Evolutionary conservation across 2,113 vertebrate species (phyloP).

Genomic region (Sebastes schlegelii): DNA sequence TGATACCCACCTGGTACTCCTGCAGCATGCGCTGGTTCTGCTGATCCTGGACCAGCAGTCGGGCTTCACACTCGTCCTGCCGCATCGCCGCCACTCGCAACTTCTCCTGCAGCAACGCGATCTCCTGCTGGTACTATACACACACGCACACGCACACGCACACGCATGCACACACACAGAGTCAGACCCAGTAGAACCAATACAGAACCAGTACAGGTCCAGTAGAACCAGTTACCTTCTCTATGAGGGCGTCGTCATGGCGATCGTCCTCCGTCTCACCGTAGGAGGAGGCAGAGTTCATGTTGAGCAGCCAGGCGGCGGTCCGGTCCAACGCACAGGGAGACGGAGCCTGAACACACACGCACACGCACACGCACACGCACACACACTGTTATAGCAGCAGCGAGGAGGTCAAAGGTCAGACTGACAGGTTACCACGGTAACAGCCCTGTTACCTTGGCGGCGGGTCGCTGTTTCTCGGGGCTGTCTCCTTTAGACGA

Average conservation of each 20-base stretch:
- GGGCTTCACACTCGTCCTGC: slow-evolving; percentile 94
- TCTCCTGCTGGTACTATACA: slow-evolving; percentile 92
- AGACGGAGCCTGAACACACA: slow-evolving; percentile 93
- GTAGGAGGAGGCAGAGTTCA: slow-evolving; percentile 92
- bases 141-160: neutral
- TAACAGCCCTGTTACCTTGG: slow-evolving; percentile 79
- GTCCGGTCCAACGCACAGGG: slow-evolving; percentile 97
- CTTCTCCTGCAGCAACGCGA: slow-evolving; percentile 95
- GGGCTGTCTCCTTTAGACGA: slow-evolving; percentile 98
- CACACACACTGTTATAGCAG: slow-evolving; percentile 9
- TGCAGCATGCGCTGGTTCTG: slow-evolving; percentile 95
- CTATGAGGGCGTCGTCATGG: slow-evolving; percentile 89
- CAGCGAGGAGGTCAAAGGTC: neutral
- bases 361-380: slow-evolving; percentile 20
- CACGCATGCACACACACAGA: neutral
- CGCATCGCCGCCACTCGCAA: slow-evolving; percentile 91
- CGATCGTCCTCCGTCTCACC: slow-evolving; percentile 93
- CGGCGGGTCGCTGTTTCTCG: slow-evolving; percentile 77
- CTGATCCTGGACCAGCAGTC: slow-evolving; percentile 95
- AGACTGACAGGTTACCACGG: neutral
- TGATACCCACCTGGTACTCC: slow-evolving; percentile 90
- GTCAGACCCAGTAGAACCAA: neutral
- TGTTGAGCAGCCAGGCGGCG: slow-evolving; percentile 98
- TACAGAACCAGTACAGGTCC: neutral
- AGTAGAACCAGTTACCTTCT: slow-evolving; percentile 87